These are phyloP conservation scores for Antidorcas marsupialis DNA, from an alignment of 2,113 vertebrate genomes.

Conservation along the genomic window DNA sequence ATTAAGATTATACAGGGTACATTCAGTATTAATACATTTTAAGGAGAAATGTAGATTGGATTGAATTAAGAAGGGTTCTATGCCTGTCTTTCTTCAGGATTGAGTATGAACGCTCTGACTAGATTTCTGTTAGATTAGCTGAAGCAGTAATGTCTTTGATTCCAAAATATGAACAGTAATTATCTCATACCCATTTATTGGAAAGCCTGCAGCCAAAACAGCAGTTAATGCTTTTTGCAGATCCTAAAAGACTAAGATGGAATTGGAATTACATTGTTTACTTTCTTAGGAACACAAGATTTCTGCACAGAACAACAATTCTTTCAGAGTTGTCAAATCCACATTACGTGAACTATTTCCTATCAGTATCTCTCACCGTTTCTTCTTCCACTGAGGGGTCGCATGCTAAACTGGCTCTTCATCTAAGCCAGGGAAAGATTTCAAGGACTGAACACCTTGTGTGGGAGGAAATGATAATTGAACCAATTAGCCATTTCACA, in stretches of 20 bases:
- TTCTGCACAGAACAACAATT: background rate
- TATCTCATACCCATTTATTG: background rate
- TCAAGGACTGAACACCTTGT: background rate
- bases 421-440: background rate
- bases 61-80: background rate
- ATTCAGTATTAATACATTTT: background rate
- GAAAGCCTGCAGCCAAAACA: constrained; percentile 14
- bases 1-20: background rate
- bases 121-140: background rate
- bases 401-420: background rate
- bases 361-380: background rate
- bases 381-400: background rate
- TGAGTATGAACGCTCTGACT: background rate
- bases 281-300: background rate
- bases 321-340: background rate
- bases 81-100: background rate
- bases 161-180: background rate
- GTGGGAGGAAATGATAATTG: constrained; percentile 40
- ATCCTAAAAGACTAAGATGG: background rate
- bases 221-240: background rate
- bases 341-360: background rate
- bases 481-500: constrained; percentile 51
- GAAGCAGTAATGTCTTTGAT: background rate
- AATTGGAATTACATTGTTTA: constrained; percentile 12
- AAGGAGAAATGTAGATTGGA: background rate